Base-by-base conservation (phyloP, 2,888 invertebrate species). In the Eumacrocentrus americanus region DNA sequence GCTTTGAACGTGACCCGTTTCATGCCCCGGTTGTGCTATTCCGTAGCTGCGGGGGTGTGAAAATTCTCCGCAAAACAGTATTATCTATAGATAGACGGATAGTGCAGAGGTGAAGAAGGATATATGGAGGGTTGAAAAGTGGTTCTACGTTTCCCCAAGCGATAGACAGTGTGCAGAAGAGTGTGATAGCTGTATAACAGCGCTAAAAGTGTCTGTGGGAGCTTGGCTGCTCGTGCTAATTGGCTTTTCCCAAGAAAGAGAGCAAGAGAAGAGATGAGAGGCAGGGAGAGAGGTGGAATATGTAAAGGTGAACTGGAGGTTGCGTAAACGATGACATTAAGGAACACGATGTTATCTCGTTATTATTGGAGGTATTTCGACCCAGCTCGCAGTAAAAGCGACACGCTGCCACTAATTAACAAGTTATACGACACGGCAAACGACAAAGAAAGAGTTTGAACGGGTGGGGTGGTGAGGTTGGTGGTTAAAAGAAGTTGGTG, bases 381-480 rank as follows among this genome's bases (percentile, higher is more conserved):
- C 38, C 22, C 25, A 12, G 25, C 14, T 54, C 40, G 18, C 3
- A 22, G 48, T 38, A 44, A 48, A 12, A 44, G 51, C 46, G 20
- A 51, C 51, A 58, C 34, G 29, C 50, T 51, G 16, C 12, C 20
- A 46, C 46, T 58, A 58, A 58, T 58, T 58, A 58, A 46, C 46
- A 47, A 58, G 47, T 58, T 58, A 37, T 52, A 58, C 23, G 38
- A 37, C 50, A 7, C 40, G 14, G 4, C 6, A 18, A 20, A 51
- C n/a, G 35, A 11, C 11, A 22, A 14, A 14, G 16, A 18, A 6
- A 14, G 42, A 42, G 5, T 42, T n/a, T n/a, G n/a, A n/a, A 42
- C 5, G n/a, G 12, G 25, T 2, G 14, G 14, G n/a, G 20, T 53
- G 35, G 14, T 40, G 23, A 18, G 22, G n/a, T n/a, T n/a, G n/a